Evolutionary conservation across 1,140 invertebrate genomes (phyloP).

Genomic region (Penaeus indicus): DNA sequence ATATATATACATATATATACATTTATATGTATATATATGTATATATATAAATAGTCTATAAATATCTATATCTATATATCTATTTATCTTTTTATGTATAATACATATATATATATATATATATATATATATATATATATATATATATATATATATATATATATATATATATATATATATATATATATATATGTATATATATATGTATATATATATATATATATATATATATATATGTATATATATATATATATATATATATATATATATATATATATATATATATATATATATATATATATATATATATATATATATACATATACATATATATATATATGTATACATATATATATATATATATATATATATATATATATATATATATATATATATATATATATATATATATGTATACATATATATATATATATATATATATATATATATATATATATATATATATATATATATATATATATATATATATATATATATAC

Average conservation of each 20-base stretch:
- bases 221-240: not conserved
- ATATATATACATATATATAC: too few relatives aligned
- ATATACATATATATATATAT: slow-evolving; percentile 18
- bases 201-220: not conserved
- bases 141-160: slow-evolving; percentile 29
- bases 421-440: not conserved
- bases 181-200: slow-evolving; percentile 11
- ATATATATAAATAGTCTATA: too few relatives aligned
- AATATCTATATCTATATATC: too few relatives aligned
- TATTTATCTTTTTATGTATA: too few relatives aligned
- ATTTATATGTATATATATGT: too few relatives aligned
- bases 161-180: slow-evolving; percentile 38
- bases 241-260: slow-evolving; percentile 36
- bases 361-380: too few relatives aligned
- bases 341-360: not conserved
- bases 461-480: slow-evolving; percentile 41
- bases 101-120: slow-evolving; percentile 29
- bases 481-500: too few relatives aligned
- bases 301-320: slow-evolving; percentile 36
- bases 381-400: too few relatives aligned
- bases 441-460: slow-evolving; percentile 40
- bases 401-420: too few relatives aligned
- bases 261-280: slow-evolving; percentile 17
- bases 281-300: slow-evolving; percentile 39
- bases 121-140: slow-evolving; percentile 19